Evolutionary conservation across 1,140 invertebrate species (phyloP), one percentile per base, ranked within the genome.

Genomic region (Drosophila pachea): DNA sequence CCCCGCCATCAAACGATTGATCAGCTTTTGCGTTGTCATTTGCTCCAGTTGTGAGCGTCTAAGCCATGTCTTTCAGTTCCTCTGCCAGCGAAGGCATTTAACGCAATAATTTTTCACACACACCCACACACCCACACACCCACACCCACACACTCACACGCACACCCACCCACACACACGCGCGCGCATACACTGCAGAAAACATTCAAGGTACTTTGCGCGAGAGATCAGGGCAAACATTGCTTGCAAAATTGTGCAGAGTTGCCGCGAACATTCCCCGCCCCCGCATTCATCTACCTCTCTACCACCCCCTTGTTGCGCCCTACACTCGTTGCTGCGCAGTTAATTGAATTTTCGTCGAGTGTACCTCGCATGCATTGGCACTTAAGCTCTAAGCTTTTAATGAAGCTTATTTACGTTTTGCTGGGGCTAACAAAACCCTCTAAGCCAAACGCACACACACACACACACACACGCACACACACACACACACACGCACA

Each of bases 371-470:
- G 22, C 45, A 29, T 47, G 22, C 16, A 62, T 62, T 68, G 48
- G 48, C 68, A 70, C 62, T 70, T 70, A 65, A 70, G 62, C 68
- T 58, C 14, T 83, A 83, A 84, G 79, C 79, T 83, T 83, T 83
- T 84, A 84, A 78, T 70, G 68, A 77, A 84, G 76, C 73, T 75
- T 82, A 65, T 40, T 68, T 62, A 76, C 53, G 76, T 69, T 79
- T 76, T 59, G 62, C 78, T 60, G 54, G 14, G 8, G 32, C 22
- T 32, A 52, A 42, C 45, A 42, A 56, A 56, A 14, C 54, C 53
- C 29, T 12, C 22, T 22, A 22, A 22, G 22, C 22, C 22, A 22
- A 42, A 43, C 40, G 8, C 53, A 5, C 32, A 40, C 29, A 29
- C 29, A 3, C 22, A 22, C 52, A 40, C 52, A 9, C 22, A n/a